Conservation (phyloP, 1,140 invertebrate genomes). For the Micrasema longulum region DNA sequence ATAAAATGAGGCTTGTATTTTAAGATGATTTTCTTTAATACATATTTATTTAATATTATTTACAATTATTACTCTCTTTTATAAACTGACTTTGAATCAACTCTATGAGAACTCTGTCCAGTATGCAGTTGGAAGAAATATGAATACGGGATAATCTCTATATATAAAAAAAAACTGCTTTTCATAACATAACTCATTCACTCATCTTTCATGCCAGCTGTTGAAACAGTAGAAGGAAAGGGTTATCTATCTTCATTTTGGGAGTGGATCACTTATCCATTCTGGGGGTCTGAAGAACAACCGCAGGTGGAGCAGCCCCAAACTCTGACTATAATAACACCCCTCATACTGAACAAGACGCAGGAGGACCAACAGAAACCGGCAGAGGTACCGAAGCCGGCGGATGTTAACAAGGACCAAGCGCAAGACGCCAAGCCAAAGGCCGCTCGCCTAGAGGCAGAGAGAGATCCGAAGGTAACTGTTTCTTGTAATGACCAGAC, state of each 20-base stretch:
- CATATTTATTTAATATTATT: no score
- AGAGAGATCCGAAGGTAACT: slow-evolving; percentile 59
- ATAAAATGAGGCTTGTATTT: no score
- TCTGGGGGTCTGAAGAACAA: slow-evolving; percentile 58
- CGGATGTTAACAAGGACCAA: neutral
- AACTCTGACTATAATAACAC: slow-evolving; percentile 15
- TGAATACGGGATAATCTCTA: no score
- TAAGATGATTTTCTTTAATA: no score
- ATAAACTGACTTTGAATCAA: no score
- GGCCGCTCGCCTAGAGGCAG: slow-evolving; percentile 21
- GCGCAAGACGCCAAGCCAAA: slow-evolving; percentile 20
- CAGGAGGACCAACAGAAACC: slow-evolving; percentile 31
- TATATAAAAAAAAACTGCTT: neutral
- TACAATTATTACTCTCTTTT: no score
- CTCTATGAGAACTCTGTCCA: no score
- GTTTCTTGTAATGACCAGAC: slow-evolving; percentile 65
- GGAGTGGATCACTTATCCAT: slow-evolving; percentile 66
- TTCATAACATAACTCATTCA: slow-evolving; percentile 26
- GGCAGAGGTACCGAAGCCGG: slow-evolving; percentile 1
- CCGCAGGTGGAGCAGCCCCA: slow-evolving; percentile 36
- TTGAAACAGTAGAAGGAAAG: slow-evolving; percentile 56
- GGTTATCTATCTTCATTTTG: slow-evolving; percentile 63
- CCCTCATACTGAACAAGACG: slow-evolving; percentile 20
- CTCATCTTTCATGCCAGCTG: slow-evolving; percentile 27
- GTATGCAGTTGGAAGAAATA: no score